Conservation (phyloP, 2,888 invertebrate species). For the Apodemia mormo region DNA sequence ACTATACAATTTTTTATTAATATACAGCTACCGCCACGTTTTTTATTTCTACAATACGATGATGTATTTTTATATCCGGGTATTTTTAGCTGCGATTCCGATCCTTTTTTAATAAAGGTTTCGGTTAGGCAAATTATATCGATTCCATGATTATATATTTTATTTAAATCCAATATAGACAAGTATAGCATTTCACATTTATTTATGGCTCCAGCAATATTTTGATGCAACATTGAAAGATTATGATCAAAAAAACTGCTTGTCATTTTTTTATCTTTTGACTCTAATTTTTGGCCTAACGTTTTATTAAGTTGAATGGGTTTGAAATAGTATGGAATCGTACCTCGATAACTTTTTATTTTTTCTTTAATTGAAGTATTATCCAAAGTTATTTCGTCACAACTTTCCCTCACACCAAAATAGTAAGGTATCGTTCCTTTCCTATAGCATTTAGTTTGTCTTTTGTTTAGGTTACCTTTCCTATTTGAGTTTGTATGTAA, state of each 20-base stretch:
- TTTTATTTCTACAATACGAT: too few species aligned
- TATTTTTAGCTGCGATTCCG: not conserved
- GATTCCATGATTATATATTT: constrained; percentile 3
- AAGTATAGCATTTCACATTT: too few species aligned
- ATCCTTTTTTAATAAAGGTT: constrained; percentile 23
- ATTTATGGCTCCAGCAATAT: too few species aligned
- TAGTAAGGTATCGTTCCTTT: not conserved
- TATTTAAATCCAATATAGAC: too few species aligned
- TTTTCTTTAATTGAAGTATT: too few species aligned
- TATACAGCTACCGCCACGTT: not conserved
- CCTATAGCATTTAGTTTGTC: too few species aligned
- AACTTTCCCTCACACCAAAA: not conserved
- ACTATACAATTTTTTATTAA: not conserved
- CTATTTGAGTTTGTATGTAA: too few species aligned
- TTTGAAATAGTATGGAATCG: not conserved
- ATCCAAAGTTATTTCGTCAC: too few species aligned
- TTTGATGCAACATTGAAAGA: too few species aligned
- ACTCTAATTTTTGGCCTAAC: not conserved
- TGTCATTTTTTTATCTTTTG: constrained; percentile 20
- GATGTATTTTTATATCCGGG: too few species aligned
- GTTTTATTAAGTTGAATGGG: not conserved
- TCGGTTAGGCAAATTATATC: constrained; percentile 26
- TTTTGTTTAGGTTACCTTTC: too few species aligned
- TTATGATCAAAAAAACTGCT: constrained; percentile 13
- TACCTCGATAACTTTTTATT: too few species aligned